A percentile compares a stretch with the other conserved stretches of the same genome.
phyloP scores from a whole-genome alignment of 1,140 invertebrate genomes.

The Drosophila malerkotliana region DNA sequence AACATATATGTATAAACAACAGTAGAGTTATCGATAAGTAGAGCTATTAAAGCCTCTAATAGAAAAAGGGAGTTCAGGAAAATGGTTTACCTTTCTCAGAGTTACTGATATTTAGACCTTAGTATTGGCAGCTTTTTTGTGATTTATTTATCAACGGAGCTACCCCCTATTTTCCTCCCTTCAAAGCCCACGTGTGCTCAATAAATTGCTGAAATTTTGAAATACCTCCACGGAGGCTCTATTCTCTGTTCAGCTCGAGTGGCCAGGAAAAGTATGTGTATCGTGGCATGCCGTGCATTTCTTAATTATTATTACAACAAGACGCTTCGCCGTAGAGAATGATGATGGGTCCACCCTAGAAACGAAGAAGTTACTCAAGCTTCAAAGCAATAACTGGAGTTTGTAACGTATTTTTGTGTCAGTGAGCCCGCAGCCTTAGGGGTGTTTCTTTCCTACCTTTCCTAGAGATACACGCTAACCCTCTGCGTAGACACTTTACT shows the following conservation, averaged over 20 bases:
- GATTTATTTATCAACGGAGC: background rate
- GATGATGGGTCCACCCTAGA: conserved; percentile 32
- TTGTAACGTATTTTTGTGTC: conserved; percentile 77
- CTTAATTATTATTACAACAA: conserved; percentile 71
- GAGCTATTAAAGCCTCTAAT: too few relatives aligned
- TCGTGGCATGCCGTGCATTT: conserved; percentile 68
- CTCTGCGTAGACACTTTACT: conserved; percentile 58
- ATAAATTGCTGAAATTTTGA: conserved; percentile 62
- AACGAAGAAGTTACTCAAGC: conserved; percentile 64
- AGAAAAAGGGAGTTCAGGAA: background rate
- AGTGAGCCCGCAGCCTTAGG: conserved; percentile 65
- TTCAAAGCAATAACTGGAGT: conserved; percentile 55
- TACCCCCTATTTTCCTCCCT: conserved; percentile 8
- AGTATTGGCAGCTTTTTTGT: background rate
- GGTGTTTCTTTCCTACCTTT: conserved; percentile 44
- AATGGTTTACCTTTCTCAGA: background rate
- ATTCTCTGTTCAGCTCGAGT: conserved; percentile 68
- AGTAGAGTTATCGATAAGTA: too few relatives aligned
- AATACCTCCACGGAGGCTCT: conserved; percentile 45
- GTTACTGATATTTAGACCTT: too few relatives aligned
- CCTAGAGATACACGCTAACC: background rate
- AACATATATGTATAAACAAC: too few relatives aligned
- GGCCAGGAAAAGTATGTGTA: conserved; percentile 43
- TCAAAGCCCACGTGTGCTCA: conserved; percentile 60
- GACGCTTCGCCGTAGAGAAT: conserved; percentile 26